A percentile compares a stretch with the other conserved stretches of the same genome.
Evolutionary conservation across 2,113 vertebrate species (phyloP).

Genomic region (Calyptomena viridis): DNA sequence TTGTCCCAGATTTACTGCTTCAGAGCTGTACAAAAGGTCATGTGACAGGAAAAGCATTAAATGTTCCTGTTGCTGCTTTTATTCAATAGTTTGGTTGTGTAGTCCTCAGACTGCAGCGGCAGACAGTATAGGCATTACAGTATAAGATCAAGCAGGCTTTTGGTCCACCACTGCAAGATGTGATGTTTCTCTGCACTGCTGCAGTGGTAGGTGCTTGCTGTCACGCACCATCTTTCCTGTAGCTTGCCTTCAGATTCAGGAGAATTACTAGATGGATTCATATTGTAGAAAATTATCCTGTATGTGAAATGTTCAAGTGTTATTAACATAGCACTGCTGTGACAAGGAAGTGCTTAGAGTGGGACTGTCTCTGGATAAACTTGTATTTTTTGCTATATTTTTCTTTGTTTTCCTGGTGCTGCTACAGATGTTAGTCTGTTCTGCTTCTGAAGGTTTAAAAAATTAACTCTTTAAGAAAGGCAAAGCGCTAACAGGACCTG

Average conservation of each 20-base stretch:
- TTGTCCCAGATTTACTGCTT: neutral
- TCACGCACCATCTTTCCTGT: neutral
- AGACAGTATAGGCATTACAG: neutral
- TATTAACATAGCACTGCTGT: neutral
- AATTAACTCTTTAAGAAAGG: neutral
- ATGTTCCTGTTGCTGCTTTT: neutral
- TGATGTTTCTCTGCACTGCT: neutral
- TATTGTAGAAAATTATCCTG: neutral
- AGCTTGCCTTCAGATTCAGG: neutral
- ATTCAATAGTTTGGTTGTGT: neutral
- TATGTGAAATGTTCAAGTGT: neutral
- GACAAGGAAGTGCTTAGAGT: neutral
- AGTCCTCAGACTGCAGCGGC: neutral
- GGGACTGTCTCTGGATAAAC: neutral
- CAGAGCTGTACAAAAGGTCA: neutral
- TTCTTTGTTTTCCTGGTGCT: neutral
- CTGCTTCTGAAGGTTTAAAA: neutral
- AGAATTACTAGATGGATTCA: neutral
- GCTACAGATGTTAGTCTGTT: neutral
- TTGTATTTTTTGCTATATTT: neutral
- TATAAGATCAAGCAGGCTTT: neutral
- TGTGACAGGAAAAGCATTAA: neutral
- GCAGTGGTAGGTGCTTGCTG: neutral
- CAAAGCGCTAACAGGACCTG: neutral
- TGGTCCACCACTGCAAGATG: rapidly evolving